Conservation (phyloP, 2,113 vertebrate species). For the Thunnus maccoyii region DNA sequence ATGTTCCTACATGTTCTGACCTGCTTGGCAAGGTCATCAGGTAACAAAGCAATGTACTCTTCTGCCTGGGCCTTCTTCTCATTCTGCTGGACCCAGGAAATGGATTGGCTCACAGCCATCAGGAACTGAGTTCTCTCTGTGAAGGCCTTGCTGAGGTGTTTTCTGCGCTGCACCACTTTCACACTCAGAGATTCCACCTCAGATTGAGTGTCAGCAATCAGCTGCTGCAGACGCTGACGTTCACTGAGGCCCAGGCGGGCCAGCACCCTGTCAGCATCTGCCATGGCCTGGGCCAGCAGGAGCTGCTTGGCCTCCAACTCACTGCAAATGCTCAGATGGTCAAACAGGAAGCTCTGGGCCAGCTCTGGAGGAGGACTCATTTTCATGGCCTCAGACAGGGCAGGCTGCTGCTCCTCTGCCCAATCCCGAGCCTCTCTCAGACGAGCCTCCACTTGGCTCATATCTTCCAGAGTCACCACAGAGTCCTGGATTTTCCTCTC, state of each 20-base stretch:
- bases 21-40: conserved; percentile 93
- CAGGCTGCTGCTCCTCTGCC: conserved; percentile 93
- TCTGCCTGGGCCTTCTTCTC: conserved; percentile 91
- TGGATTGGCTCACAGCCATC: conserved; percentile 90
- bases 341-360: conserved; percentile 93
- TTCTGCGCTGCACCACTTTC: conserved; percentile 90
- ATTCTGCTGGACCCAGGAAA: conserved; percentile 93
- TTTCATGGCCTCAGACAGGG: conserved; percentile 89
- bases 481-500: conserved; percentile 93
- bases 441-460: conserved; percentile 87
- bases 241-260: conserved; percentile 93
- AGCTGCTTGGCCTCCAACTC: conserved; percentile 95
- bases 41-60: conserved; percentile 92
- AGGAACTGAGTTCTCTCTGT: conserved; percentile 96
- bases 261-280: conserved; percentile 91
- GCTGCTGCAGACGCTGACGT: conserved; percentile 90
- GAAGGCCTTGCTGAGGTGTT: conserved; percentile 93
- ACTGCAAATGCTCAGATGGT: conserved; percentile 93
- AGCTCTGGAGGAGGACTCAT: conserved; percentile 94
- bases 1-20: conserved; percentile 90
- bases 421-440: conserved; percentile 93
- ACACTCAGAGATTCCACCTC: conserved; percentile 89
- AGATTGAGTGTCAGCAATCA: conserved; percentile 87
- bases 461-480: conserved; percentile 90
- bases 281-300: conserved; percentile 86